Conservation (phyloP, 2,888 invertebrate species). For the Spodoptera exigua region DNA sequence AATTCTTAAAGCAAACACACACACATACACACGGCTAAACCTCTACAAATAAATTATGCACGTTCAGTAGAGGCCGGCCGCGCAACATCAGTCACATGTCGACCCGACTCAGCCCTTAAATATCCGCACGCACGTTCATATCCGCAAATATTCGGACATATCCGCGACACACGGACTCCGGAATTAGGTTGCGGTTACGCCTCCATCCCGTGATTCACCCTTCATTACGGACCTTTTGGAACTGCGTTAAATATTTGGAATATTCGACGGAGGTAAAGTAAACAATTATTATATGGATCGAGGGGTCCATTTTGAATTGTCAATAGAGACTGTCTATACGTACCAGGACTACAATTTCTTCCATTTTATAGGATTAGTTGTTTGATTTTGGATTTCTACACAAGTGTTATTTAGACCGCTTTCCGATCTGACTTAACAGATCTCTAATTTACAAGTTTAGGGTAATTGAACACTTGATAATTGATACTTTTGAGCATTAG, state of each 20-base stretch:
- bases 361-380: too few relatives aligned
- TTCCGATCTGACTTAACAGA: too few relatives aligned
- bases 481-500: too few relatives aligned
- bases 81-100: constrained; percentile 73
- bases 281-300: background rate
- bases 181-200: constrained; percentile 58
- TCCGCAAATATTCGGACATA: constrained; percentile 59
- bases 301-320: background rate
- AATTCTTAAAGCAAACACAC: constrained; percentile 38
- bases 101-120: constrained; percentile 63
- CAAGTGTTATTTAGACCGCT: too few relatives aligned
- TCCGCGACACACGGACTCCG: constrained; percentile 59
- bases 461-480: too few relatives aligned
- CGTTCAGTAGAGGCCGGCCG: constrained; percentile 41
- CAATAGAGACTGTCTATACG: background rate
- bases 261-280: constrained; percentile 14
- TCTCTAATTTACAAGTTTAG: too few relatives aligned
- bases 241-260: constrained; percentile 25
- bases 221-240: constrained; percentile 42
- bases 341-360: too few relatives aligned
- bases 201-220: constrained; percentile 48
- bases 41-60: constrained; percentile 63
- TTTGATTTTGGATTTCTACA: too few relatives aligned
- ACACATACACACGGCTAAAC: constrained; percentile 11
- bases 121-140: constrained; percentile 58